A percentile compares a stretch with the other conserved stretches of the same genome.
phyloP scores from a whole-genome alignment of 2,113 vertebrate species.

The Dipodomys stephensi region DNA sequence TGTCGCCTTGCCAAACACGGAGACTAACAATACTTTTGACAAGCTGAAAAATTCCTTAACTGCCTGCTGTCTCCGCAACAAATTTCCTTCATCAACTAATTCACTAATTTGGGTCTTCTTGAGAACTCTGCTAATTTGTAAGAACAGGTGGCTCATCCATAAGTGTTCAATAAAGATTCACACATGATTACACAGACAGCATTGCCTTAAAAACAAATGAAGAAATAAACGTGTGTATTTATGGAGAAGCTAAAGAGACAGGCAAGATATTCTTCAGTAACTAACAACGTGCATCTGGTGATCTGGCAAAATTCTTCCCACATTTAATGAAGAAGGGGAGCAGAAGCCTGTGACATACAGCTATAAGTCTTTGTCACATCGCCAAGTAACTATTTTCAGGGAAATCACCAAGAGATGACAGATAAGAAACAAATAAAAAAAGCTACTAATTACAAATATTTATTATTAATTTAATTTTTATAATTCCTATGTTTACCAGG shows the following conservation, averaged over 20 bases:
- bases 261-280: constrained; percentile 71
- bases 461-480: background rate
- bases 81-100: constrained; percentile 81
- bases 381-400: constrained; percentile 39
- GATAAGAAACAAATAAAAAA: constrained; percentile 2
- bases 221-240: constrained; percentile 79
- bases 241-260: constrained; percentile 69
- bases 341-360: constrained; percentile 54
- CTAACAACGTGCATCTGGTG: constrained; percentile 71
- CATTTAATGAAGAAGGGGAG: background rate
- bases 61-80: constrained; percentile 74
- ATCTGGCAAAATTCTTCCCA: constrained; percentile 64
- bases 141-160: constrained; percentile 82
- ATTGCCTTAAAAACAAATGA: constrained; percentile 79
- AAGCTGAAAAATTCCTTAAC: constrained; percentile 70
- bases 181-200: constrained; percentile 81
- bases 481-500: constrained; percentile 28
- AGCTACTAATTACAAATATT: background rate
- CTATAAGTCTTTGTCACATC: constrained; percentile 34
- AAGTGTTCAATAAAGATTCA: constrained; percentile 81
- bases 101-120: constrained; percentile 78
- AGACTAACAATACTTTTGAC: constrained; percentile 75
- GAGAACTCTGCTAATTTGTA: constrained; percentile 78
- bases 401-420: background rate
- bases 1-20: constrained; percentile 37